phyloP scores from a whole-genome alignment of 2,113 vertebrate species.

The Chaetodon auriga region DNA sequence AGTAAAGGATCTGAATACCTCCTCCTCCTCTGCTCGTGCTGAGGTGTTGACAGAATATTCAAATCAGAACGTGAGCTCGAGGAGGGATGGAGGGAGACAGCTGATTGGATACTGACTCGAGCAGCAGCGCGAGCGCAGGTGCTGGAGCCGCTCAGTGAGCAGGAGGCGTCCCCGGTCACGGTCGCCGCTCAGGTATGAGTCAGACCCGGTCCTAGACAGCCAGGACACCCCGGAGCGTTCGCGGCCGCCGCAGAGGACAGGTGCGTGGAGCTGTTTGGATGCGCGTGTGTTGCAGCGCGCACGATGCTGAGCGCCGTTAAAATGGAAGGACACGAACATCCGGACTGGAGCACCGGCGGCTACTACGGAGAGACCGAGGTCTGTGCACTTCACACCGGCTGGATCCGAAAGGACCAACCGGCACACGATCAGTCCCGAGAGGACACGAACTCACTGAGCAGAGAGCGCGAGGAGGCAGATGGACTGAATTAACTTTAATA shows the following conservation, averaged over 20 bases:
- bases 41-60: constrained; percentile 84
- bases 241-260: not conserved
- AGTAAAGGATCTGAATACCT: not conserved
- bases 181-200: not conserved
- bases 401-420: constrained; percentile 56
- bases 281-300: constrained; percentile 33
- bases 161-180: constrained; percentile 65
- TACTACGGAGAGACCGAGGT: constrained; percentile 95
- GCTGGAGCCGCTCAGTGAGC: constrained; percentile 81
- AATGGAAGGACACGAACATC: constrained; percentile 95
- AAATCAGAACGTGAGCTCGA: constrained; percentile 78
- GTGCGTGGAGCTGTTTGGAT: constrained; percentile 11
- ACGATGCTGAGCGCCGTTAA: constrained; percentile 96
- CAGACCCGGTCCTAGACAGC: not conserved
- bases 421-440: constrained; percentile 83
- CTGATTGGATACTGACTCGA: constrained; percentile 49
- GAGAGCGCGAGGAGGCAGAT: not conserved
- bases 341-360: constrained; percentile 93
- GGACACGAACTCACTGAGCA: constrained; percentile 90
- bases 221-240: not conserved
- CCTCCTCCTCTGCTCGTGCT: constrained; percentile 47
- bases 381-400: constrained; percentile 56
- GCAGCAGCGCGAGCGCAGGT: constrained; percentile 45
- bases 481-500: not conserved
- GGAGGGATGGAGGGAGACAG: constrained; percentile 70